These are phyloP conservation scores for Agrochola lota DNA, from an alignment of 2,888 invertebrate genomes.

Conservation along the genomic window DNA sequence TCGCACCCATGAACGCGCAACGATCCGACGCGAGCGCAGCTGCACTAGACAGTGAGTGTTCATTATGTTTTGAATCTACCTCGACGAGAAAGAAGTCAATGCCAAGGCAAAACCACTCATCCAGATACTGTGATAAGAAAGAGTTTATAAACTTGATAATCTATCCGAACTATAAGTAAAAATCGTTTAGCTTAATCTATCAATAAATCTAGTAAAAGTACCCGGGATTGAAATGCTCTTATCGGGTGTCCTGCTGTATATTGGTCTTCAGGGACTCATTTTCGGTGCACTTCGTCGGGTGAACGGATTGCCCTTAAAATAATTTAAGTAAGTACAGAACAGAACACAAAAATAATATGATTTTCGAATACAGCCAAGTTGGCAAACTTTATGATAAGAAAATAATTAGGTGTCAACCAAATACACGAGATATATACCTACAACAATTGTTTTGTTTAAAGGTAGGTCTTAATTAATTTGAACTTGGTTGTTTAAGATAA, in stretches of 20 bases:
- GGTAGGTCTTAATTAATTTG: not conserved
- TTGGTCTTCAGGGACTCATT: not conserved
- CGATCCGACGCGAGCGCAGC: conserved; percentile 98
- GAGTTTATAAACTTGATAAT: not conserved
- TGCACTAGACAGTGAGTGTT: conserved; percentile 92
- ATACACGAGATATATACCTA: not conserved
- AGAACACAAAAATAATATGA: not conserved
- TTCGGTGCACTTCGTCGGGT: too few species aligned
- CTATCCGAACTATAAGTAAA: not conserved
- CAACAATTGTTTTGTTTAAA: not conserved
- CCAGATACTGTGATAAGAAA: not conserved
- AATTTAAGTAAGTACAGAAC: not conserved
- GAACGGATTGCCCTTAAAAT: not conserved
- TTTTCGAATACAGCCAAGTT: not conserved
- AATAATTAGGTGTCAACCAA: not conserved
- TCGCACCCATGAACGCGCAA: conserved; percentile 96
- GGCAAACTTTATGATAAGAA: not conserved
- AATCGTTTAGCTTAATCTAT: not conserved
- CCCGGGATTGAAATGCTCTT: not conserved
- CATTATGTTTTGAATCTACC: not conserved
- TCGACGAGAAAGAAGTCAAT: not conserved
- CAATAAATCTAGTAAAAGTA: not conserved
- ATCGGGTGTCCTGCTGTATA: not conserved
- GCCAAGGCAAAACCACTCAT: not conserved
- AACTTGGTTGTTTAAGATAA: conserved; percentile 87